These are phyloP conservation scores for Stegana nigrithorax DNA, from an alignment of 2,888 invertebrate species.

Conservation along the genomic window DNA sequence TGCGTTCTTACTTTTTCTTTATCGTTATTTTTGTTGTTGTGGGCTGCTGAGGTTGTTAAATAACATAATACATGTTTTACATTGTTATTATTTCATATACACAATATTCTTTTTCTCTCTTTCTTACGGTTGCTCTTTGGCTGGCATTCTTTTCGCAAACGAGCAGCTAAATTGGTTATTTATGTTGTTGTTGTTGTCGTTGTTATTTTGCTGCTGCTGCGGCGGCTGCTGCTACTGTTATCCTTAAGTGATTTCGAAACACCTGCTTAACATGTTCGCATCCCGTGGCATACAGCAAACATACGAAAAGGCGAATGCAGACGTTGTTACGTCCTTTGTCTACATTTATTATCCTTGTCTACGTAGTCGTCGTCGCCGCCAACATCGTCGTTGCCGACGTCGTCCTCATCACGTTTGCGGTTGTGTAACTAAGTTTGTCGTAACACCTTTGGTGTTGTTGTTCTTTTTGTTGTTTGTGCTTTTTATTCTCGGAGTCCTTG, in stretches of 20 bases:
- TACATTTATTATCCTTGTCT: constrained; percentile 54
- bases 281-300: constrained; percentile 21
- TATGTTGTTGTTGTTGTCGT: constrained; percentile 16
- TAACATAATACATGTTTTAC: too few species aligned
- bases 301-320: neutral
- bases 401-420: constrained; percentile 39
- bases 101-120: too few species aligned
- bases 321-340: constrained; percentile 33
- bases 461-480: constrained; percentile 33
- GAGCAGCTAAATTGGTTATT: neutral
- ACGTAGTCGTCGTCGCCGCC: constrained; percentile 22
- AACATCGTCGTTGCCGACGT: constrained; percentile 8
- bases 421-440: constrained; percentile 48
- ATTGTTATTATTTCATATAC: constrained; percentile 9
- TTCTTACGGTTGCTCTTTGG: too few species aligned
- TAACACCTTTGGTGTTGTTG: constrained; percentile 45
- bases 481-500: too few species aligned
- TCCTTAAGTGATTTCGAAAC: constrained; percentile 57
- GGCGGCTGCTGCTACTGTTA: constrained; percentile 19
- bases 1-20: constrained; percentile 19
- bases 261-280: constrained; percentile 54
- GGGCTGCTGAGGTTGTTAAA: constrained; percentile 18
- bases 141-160: too few species aligned
- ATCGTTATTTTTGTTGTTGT: constrained; percentile 10
- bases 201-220: constrained; percentile 24